Percentiles rank a stretch among this genome's conserved stretches.
Evolutionary conservation across 2,113 vertebrate species (phyloP).

Genomic region (western clawed frog (Xenopus tropicalis)): DNA sequence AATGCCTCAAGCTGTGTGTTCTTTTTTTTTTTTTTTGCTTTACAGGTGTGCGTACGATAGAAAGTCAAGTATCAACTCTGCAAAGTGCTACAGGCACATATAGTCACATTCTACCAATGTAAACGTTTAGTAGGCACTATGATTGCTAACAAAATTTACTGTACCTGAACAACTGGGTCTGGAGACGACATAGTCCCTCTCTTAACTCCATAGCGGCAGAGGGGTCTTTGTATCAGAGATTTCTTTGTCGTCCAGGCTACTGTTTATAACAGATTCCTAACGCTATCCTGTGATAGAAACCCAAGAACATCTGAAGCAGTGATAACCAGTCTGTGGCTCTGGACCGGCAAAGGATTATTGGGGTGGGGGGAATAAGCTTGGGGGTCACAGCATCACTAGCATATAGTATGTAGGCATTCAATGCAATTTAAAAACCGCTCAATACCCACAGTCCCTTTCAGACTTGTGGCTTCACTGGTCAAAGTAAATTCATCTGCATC

Average conservation of each 20-base stretch:
- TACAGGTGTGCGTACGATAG: constrained; percentile 15
- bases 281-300: neutral
- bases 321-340: neutral
- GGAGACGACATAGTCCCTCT: neutral
- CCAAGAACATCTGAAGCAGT: too few relatives aligned
- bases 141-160: neutral
- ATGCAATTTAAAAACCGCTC: neutral
- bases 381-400: neutral
- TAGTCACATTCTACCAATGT: neutral
- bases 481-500: neutral
- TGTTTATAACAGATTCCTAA: neutral
- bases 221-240: neutral
- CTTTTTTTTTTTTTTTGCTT: neutral
- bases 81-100: neutral
- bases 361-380: too few relatives aligned
- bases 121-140: neutral
- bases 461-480: neutral
- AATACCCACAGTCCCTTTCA: neutral
- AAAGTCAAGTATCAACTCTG: neutral
- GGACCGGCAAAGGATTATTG: neutral
- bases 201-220: neutral
- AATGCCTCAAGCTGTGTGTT: constrained; percentile 26
- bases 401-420: neutral
- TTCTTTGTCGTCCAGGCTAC: neutral
- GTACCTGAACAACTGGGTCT: neutral